Base-by-base conservation (phyloP, 1,140 invertebrate species). In the Ips typographus region DNA sequence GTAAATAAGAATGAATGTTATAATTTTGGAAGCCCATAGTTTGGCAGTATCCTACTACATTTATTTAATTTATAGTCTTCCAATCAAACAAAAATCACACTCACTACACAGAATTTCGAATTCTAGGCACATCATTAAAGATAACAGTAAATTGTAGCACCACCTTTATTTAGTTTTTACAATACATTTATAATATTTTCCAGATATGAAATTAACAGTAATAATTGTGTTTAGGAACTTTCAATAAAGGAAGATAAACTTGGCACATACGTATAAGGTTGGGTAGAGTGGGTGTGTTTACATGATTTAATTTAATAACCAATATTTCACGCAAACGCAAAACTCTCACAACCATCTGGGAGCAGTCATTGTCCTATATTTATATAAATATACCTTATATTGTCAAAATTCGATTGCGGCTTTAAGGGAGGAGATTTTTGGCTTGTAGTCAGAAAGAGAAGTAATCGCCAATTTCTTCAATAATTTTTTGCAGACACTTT, bases 401-500 rank as follows among this genome's bases (percentile, higher is more conserved):
- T 59, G 57, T 59, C 40, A 59, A 55, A 59, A 59, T 59, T 40
- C 57, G 57, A 59, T 42, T 42, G 57, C 8, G 38, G 37, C n/a
- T n/a, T 2, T 49, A 8, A 49, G n/a, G 37, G 5, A 55, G 1
- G 36, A 55, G 5, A 55, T 36, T 55, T 6, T 55, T 4, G 4
- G 44, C 44, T 4, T 47, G 44, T 47, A n/a, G n/a, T 5, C 44
- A n/a, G 37, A 7, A 5, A 36, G 52, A 55, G 37, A 2, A 55
- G 3, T 2, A 55, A 2, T 55, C 37, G 7, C 36, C 1, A 49
- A 22, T 49, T 49, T 49, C 22, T 49, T 8, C 5, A 37, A 6
- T 55, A 37, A 6, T 53, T 68, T 61, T 68, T 61, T 43, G 49
- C 39, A 58, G 55, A 59, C 56, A 68, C 55, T 68, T 60, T 22